Evolutionary conservation across 92 coral and sea anemone genomes (phyloP).

Genomic region (Scolanthus callimorphus): DNA sequence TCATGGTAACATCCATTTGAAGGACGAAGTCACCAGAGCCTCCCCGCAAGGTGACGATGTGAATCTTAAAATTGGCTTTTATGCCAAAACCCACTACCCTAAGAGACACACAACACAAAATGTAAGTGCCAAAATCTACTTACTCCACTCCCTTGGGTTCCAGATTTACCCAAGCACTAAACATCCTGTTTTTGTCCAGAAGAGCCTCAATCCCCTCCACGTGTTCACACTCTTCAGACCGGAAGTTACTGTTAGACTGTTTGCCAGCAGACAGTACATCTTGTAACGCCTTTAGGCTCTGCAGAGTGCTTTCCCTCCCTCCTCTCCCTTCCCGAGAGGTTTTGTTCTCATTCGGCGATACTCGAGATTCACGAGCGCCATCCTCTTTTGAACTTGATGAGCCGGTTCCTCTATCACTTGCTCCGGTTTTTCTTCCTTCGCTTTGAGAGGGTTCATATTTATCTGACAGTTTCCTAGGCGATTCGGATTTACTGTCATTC

Average conservation of each 20-base stretch:
- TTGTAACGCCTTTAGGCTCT: background rate
- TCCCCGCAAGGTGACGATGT: too few species aligned
- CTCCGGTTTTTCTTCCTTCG: background rate
- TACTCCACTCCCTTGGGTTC: slow-evolving; percentile 76
- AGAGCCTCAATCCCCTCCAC: slow-evolving; percentile 45
- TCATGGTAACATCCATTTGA: too few species aligned
- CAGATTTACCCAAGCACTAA: slow-evolving; percentile 70
- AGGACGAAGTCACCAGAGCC: too few species aligned
- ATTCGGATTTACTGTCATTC: too few species aligned
- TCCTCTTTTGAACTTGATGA: too few species aligned
- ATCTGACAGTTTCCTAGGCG: background rate
- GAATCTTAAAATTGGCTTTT: too few species aligned
- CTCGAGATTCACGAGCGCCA: background rate
- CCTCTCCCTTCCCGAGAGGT: background rate
- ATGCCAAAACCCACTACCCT: too few species aligned
- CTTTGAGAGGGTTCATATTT: too few species aligned
- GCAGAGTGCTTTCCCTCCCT: background rate
- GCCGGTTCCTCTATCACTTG: background rate
- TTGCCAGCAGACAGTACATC: background rate
- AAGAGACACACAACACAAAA: too few species aligned
- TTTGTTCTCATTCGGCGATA: background rate
- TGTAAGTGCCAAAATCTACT: slow-evolving; percentile 27
- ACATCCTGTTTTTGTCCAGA: slow-evolving; percentile 31
- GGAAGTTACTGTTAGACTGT: background rate
- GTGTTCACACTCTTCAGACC: slow-evolving; percentile 47